A percentile compares a stretch with the other conserved stretches of the same genome.
These are phyloP conservation scores for Drosophila biarmipes DNA, from an alignment of 1,140 invertebrate genomes.

Conservation along the genomic window DNA sequence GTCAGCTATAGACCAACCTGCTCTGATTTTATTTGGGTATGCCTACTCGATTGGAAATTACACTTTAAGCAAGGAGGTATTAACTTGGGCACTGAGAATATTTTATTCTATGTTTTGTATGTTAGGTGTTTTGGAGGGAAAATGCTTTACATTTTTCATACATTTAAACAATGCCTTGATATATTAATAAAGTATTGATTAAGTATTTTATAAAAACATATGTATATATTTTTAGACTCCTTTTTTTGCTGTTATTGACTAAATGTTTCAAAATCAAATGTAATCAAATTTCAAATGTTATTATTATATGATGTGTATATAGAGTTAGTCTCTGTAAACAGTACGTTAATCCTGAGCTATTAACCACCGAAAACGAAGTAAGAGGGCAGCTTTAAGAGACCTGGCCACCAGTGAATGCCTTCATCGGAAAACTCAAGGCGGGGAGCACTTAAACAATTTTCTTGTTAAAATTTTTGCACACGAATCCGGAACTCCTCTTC, in stretches of 20 bases:
- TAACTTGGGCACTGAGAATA: neutral
- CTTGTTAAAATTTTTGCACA: constrained; percentile 70
- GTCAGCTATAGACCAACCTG: constrained; percentile 14
- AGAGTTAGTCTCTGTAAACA: neutral
- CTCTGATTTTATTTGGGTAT: constrained; percentile 4
- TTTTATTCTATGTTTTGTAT: no score
- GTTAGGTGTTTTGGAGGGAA: neutral
- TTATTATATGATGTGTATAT: neutral
- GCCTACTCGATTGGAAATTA: constrained; percentile 16
- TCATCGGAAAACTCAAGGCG: constrained; percentile 49
- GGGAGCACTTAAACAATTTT: constrained; percentile 71
- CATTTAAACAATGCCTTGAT: no score
- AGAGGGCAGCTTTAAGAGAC: constrained; percentile 11
- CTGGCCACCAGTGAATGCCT: constrained; percentile 19
- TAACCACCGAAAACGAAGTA: constrained; percentile 14
- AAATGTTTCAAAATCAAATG: no score
- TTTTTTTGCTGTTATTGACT: no score
- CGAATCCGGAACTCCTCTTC: neutral
- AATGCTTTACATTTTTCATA: no score
- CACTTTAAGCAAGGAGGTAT: neutral
- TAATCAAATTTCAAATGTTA: neutral
- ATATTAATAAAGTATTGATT: no score
- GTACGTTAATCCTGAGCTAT: neutral
- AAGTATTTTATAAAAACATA: no score
- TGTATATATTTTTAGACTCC: no score